phyloP scores from a whole-genome alignment of 2,888 invertebrate species.

The Vanessa cardui region DNA sequence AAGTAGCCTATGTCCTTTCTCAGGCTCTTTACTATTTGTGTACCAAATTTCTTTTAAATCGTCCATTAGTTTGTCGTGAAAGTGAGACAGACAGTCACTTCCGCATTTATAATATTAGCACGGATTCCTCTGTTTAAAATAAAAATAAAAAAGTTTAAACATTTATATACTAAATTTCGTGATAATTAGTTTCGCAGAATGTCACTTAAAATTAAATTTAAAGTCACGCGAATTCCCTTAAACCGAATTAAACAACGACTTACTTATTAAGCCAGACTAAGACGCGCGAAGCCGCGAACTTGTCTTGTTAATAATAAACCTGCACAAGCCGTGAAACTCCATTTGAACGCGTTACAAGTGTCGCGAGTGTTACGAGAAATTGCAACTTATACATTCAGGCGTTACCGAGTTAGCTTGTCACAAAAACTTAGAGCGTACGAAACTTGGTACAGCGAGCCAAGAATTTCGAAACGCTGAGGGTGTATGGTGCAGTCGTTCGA shows the following conservation, averaged over 20 bases:
- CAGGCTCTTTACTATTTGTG: too few species aligned
- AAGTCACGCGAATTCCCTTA: background rate
- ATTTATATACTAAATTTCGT: too few species aligned
- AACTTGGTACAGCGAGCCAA: constrained; percentile 45
- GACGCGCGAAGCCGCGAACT: constrained; percentile 39
- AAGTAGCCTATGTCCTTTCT: too few species aligned
- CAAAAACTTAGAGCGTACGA: constrained; percentile 62
- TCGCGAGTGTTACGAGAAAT: constrained; percentile 45
- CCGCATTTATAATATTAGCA: too few species aligned
- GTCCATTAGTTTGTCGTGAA: too few species aligned
- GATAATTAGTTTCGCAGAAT: too few species aligned
- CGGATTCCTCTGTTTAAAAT: too few species aligned
- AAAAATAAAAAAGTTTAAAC: too few species aligned
- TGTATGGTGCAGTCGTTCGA: constrained; percentile 27
- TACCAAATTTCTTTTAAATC: too few species aligned
- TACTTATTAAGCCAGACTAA: constrained; percentile 22
- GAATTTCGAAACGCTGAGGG: constrained; percentile 37
- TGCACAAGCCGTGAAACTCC: constrained; percentile 46
- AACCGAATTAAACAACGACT: background rate
- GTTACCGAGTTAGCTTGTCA: constrained; percentile 64
- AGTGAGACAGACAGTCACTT: too few species aligned
- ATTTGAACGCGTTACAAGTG: constrained; percentile 49
- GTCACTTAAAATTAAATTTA: background rate
- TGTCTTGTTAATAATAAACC: constrained; percentile 43
- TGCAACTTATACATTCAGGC: constrained; percentile 45